Conservation (phyloP, 2,797 vertebrate species). For the Pempheris klunzingeri region DNA sequence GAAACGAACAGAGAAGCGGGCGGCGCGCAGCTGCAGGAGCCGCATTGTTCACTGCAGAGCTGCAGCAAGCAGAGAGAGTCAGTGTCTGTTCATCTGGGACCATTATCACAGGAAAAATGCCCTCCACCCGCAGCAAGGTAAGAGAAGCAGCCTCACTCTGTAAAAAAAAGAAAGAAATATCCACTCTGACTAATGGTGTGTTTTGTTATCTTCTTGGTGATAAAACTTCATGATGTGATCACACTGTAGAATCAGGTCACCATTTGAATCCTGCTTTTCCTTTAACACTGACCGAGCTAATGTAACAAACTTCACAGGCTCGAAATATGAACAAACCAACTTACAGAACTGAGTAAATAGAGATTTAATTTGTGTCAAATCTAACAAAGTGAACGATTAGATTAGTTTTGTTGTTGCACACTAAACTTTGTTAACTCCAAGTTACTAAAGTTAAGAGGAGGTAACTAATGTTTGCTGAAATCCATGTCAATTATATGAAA, state of each 20-base stretch:
- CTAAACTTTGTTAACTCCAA: background rate
- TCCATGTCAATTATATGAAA: background rate
- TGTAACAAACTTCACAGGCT: background rate
- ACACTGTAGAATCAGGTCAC: too few species aligned
- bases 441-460: background rate
- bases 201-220: background rate
- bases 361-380: background rate
- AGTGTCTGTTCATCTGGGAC: background rate
- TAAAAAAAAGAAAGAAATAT: too few species aligned
- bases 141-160: background rate
- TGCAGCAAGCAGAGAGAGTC: background rate
- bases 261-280: background rate
- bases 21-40: constrained; percentile 30
- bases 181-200: fast-evolving
- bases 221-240: background rate
- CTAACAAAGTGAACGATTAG: background rate
- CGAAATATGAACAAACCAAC: background rate
- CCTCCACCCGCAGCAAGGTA: constrained; percentile 82
- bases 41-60: constrained; percentile 58
- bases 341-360: background rate
- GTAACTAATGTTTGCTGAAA: background rate
- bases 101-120: constrained; percentile 73
- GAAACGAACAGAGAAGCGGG: constrained; percentile 66
- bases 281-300: background rate
- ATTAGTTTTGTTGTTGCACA: background rate